Percentiles rank a stretch among this genome's conserved stretches.
Conservation (phyloP, 2,113 vertebrate genomes). For the Rhinopomastus cyanomelas region DNA sequence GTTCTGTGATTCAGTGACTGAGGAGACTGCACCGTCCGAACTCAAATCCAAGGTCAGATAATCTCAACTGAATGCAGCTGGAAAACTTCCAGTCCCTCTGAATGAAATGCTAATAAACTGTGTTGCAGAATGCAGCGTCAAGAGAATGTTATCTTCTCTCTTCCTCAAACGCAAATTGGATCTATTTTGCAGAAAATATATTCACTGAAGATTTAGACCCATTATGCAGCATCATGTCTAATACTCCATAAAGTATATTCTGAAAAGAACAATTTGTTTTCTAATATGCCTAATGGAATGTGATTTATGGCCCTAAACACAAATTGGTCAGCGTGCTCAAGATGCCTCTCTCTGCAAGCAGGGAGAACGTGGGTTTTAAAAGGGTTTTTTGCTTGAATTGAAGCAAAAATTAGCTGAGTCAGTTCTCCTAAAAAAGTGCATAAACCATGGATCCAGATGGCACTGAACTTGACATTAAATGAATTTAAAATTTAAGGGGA, state of each 20-base stretch:
- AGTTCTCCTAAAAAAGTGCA: not conserved
- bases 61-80: not conserved
- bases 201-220: not conserved
- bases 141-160: not conserved
- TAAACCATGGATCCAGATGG: not conserved
- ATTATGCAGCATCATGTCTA: not conserved
- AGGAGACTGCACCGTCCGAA: not conserved
- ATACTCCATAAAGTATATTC: not conserved
- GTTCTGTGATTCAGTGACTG: too few species aligned
- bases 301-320: constrained; percentile 49
- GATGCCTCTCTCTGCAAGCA: not conserved
- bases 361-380: not conserved
- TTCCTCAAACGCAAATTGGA: not conserved
- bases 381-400: not conserved
- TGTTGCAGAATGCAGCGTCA: not conserved
- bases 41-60: constrained; percentile 33
- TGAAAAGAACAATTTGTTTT: constrained; percentile 39
- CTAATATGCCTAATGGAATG: constrained; percentile 33
- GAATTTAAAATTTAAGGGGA: constrained; percentile 52
- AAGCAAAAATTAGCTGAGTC: constrained; percentile 22
- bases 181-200: not conserved
- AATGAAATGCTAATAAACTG: constrained; percentile 37
- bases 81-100: constrained; percentile 24
- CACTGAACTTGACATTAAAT: constrained; percentile 11
- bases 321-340: not conserved